These are phyloP conservation scores for Pectinophora gossypiella DNA, from an alignment of 1,140 invertebrate species.

Conservation along the genomic window DNA sequence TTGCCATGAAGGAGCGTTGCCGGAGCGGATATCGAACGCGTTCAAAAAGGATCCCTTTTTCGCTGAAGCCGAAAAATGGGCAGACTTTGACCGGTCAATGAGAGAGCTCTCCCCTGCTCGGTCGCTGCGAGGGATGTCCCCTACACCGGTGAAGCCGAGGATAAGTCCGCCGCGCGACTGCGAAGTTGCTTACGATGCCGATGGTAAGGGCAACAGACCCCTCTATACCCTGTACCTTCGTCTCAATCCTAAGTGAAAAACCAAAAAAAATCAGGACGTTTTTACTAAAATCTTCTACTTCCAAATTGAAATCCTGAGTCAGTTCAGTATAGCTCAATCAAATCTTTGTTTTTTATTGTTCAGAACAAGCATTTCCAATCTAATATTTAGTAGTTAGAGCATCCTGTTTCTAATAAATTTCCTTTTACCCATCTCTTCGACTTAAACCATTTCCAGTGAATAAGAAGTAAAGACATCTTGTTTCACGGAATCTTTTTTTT, in stretches of 20 bases:
- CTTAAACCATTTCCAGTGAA: constrained; percentile 18
- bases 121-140: constrained; percentile 75
- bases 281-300: too few species aligned
- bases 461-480: constrained; percentile 43
- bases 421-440: not conserved
- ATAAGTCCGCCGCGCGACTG: constrained; percentile 78
- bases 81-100: constrained; percentile 55
- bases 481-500: constrained; percentile 32
- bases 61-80: constrained; percentile 72
- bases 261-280: not conserved
- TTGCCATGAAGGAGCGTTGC: constrained; percentile 67
- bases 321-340: constrained; percentile 7
- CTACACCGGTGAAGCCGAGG: constrained; percentile 81
- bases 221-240: constrained; percentile 46
- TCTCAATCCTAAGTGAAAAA: constrained; percentile 31
- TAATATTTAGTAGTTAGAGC: constrained; percentile 22
- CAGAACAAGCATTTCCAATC: not conserved
- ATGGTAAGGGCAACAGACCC: constrained; percentile 77
- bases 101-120: not conserved
- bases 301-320: not conserved
- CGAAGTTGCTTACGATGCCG: constrained; percentile 82
- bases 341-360: constrained; percentile 11
- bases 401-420: constrained; percentile 10
- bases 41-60: constrained; percentile 71
- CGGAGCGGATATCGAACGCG: constrained; percentile 58